Evolutionary conservation across 2,888 invertebrate species (phyloP).

Genomic region (Lithophane ornitopus): DNA sequence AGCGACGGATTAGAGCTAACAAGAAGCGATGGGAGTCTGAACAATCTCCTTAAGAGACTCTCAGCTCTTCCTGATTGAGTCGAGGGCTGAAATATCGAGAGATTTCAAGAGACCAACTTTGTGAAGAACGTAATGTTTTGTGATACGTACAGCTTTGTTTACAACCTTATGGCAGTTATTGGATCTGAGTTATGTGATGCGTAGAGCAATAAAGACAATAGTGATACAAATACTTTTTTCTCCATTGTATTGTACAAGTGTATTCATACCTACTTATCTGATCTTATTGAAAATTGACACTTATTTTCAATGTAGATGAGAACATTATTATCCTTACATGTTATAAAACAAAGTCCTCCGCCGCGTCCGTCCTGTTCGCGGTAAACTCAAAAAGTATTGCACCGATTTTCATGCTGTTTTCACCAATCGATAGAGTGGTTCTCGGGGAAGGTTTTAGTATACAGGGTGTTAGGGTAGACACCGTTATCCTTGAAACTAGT

Average conservation of each 20-base stretch:
- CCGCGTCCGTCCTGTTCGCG: no score
- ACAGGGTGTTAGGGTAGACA: no score
- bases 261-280: not conserved
- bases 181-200: not conserved
- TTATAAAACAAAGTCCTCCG: no score
- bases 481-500: no score
- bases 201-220: not conserved
- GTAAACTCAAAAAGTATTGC: no score
- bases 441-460: no score
- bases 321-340: not conserved
- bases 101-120: slow-evolving; percentile 64
- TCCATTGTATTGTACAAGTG: not conserved
- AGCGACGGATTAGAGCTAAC: slow-evolving; percentile 67
- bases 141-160: slow-evolving; percentile 22
- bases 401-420: no score
- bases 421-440: no score
- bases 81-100: slow-evolving; percentile 69
- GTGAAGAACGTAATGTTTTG: slow-evolving; percentile 37
- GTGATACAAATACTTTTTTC: not conserved
- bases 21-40: slow-evolving; percentile 72
- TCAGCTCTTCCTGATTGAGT: slow-evolving; percentile 68
- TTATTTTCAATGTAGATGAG: not conserved
- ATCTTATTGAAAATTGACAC: not conserved
- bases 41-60: slow-evolving; percentile 71
- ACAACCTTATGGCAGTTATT: slow-evolving; percentile 7